Conservation (phyloP, 2,888 invertebrate genomes). For the Pheosia gnoma region DNA sequence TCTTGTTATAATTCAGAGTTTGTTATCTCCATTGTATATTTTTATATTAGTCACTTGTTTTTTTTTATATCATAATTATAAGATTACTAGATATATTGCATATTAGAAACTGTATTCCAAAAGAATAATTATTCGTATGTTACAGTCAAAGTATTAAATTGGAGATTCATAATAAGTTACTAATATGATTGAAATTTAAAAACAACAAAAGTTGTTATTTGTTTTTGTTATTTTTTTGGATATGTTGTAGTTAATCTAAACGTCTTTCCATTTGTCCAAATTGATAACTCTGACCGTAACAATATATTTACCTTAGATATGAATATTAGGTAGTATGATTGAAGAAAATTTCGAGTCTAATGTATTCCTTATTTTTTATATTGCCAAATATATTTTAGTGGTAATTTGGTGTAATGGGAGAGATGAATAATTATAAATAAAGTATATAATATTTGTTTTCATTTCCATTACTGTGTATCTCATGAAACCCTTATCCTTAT, state of each 20-base stretch:
- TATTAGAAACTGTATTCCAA: conserved; percentile 64
- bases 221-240: conserved; percentile 13
- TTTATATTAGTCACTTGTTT: conserved; percentile 68
- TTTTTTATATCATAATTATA: conserved; percentile 50
- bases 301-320: conserved; percentile 53
- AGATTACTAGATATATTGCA: conserved; percentile 43
- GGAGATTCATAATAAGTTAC: conserved; percentile 12
- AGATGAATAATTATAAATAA: conserved; percentile 68
- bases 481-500: background rate
- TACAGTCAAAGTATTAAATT: conserved; percentile 59
- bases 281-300: conserved; percentile 54
- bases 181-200: conserved; percentile 1
- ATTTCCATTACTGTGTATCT: conserved; percentile 51
- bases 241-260: conserved; percentile 35
- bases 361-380: conserved; percentile 82
- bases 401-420: conserved; percentile 74
- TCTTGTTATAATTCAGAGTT: conserved; percentile 42
- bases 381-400: conserved; percentile 82
- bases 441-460: conserved; percentile 76
- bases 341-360: conserved; percentile 72
- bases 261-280: conserved; percentile 40
- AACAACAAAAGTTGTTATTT: conserved; percentile 10
- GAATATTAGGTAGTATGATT: conserved; percentile 71
- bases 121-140: conserved; percentile 47
- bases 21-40: conserved; percentile 65